Base-by-base conservation (phyloP, 2,888 invertebrate genomes). In the Rhingia rostrata region DNA sequence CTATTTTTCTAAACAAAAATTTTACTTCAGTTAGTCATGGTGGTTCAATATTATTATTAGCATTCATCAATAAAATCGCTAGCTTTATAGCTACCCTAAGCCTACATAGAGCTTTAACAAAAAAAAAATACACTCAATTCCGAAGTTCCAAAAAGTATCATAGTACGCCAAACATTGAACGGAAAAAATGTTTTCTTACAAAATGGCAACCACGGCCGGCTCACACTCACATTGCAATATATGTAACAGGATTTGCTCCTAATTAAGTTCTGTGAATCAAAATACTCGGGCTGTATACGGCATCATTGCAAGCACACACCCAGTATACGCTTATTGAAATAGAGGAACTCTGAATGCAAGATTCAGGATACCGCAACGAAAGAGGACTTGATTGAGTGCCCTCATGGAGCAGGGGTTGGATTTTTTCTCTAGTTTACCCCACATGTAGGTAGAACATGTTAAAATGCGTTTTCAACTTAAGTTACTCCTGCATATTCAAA, bases 381-480 rank as follows among this genome's bases (percentile, higher is more conserved):
- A 35, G 54, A 82, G 49, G 54, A 63, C 67, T 66, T 83, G 67
- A 83, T 83, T 83, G 78, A 78, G 83, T 83, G 73, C 73, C 73
- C 83, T 69, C 78, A 73, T 78, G 54, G 54, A 54, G 61, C 30
- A 30, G 60, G 61, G 49, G 45, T 67, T 69, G 63, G 32, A 45
- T 39, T n/a, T 14, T 51, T 33, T 14, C n/a, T 9, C 14, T 10
- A 47, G 37, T 43, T 61, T 43, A 30, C 10, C 4, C 72, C 22
- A 41, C 66, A 33, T 66, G 61, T 61, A 51, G 73, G 63, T 78
- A 78, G 73, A 73, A 72, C 33, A 67, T 73, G 72, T 69, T 83
- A 83, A 83, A 83, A 78, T 78, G 78, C 83, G 78, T 83, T 78
- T 73, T 78, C 54, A 67, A 78, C 67, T 83, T 78, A 78, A 78